Evolutionary conservation across 2,113 vertebrate genomes (phyloP).

Genomic region (Siniperca chuatsi): DNA sequence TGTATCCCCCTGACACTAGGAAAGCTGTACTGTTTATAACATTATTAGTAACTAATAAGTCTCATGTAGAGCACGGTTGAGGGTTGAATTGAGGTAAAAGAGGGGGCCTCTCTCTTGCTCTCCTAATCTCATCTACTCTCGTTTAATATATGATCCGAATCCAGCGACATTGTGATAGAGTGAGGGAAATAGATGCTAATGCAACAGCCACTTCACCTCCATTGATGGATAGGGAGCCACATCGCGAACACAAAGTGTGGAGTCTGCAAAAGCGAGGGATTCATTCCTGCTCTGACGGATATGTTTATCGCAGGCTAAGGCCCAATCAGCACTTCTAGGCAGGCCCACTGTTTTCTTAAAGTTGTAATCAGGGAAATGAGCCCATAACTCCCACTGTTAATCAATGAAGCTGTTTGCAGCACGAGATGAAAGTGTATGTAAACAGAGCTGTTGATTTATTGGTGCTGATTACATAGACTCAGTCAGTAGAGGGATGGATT

Average conservation of each 20-base stretch:
- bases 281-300: conserved; percentile 79
- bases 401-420: conserved; percentile 76
- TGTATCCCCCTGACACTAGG: neutral
- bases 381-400: conserved; percentile 85
- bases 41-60: conserved; percentile 24
- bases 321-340: conserved; percentile 86
- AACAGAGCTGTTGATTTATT: conserved; percentile 70
- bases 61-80: neutral
- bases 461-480: conserved; percentile 60
- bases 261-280: conserved; percentile 76
- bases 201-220: conserved; percentile 58
- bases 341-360: conserved; percentile 84
- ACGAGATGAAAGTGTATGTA: conserved; percentile 59
- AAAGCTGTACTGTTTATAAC: conserved; percentile 11
- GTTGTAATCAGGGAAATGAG: conserved; percentile 91
- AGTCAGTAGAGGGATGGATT: conserved; percentile 49
- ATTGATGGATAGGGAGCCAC: conserved; percentile 68
- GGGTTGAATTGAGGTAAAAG: conserved; percentile 18
- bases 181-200: conserved; percentile 68
- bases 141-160: conserved; percentile 61
- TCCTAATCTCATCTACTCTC: conserved; percentile 27
- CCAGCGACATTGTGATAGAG: conserved; percentile 45
- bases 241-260: conserved; percentile 67
- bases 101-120: conserved; percentile 1
- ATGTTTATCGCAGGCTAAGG: conserved; percentile 69